A percentile compares a stretch with the other conserved stretches of the same genome.
These are phyloP conservation scores for Drosophila orosa DNA, from an alignment of 1,140 invertebrate species.

Conservation along the genomic window DNA sequence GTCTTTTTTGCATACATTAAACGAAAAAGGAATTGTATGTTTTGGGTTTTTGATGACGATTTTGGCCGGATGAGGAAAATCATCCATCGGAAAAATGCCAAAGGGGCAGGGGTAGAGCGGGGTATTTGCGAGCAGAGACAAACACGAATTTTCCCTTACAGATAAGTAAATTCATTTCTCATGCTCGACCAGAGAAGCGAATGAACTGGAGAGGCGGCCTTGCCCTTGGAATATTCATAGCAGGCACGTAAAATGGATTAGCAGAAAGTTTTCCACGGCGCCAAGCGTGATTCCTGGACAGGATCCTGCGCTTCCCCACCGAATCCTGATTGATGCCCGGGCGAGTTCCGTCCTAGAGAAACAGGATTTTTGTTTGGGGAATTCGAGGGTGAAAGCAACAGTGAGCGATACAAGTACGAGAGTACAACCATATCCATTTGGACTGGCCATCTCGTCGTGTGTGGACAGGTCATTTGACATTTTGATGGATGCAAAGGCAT, in stretches of 20 bases:
- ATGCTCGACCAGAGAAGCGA: conserved; percentile 39
- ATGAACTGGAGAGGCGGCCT: conserved; percentile 29
- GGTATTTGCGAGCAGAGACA: conserved; percentile 1
- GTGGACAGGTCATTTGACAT: conserved; percentile 78
- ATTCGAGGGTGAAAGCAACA: neutral
- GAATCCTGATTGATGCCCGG: conserved; percentile 44
- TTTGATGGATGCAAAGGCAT: conserved; percentile 74
- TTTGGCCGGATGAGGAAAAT: conserved; percentile 44
- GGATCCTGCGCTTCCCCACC: conserved; percentile 15
- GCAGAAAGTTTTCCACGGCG: conserved; percentile 28
- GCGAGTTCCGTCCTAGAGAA: conserved; percentile 4
- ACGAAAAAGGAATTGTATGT: conserved; percentile 42
- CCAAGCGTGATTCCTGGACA: conserved; percentile 29
- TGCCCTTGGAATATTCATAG: conserved; percentile 44
- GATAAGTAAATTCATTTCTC: conserved; percentile 53
- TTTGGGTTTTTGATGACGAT: conserved; percentile 36
- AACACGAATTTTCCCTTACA: conserved; percentile 21
- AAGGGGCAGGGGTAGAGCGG: neutral
- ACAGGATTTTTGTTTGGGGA: conserved; percentile 2
- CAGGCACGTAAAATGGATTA: conserved; percentile 52
- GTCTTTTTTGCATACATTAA: conserved; percentile 16
- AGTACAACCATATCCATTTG: conserved; percentile 34
- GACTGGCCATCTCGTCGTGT: conserved; percentile 33
- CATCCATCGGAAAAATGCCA: conserved; percentile 24
- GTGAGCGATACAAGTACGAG: neutral